Base-by-base conservation (phyloP, 2,113 vertebrate genomes). In the Gallinago jamesoni region DNA sequence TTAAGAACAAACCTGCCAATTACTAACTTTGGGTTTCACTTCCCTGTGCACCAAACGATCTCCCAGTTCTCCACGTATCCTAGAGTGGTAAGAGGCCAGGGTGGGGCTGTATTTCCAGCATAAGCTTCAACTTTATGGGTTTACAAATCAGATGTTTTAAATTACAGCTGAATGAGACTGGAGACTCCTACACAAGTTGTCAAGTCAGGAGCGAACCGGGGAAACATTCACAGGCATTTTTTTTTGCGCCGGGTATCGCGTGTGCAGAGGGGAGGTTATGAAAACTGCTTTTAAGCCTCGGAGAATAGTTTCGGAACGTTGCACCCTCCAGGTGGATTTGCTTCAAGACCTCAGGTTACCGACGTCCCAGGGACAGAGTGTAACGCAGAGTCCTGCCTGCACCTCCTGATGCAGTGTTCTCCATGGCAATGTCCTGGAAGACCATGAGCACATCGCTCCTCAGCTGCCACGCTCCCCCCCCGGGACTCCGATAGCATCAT, bases 61-160 rank as follows among this genome's bases (percentile, higher is more conserved):
- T 89, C 84, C 37, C 70, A 59, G 76, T 82, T 89, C 95, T 95
- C 87, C 84, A 69, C 5, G 1, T 74, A 83, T 57, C 64, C 96
- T 53, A 48, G 15, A 84, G 94, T 33, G 85, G 90, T 93, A 84
- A 85, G 74, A 70, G 91, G 69, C 75, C 81, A 93, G 95, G 94
- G 94, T 88, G 79, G 86, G 89, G 73, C 86, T 76, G 87, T 53
- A 76, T 81, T 92, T 90, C 91, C 93, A 91, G 95, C 80, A 81
- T 10, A 95, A 95, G 96, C 94, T 88, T 93, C 74, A 87, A n/a
- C 92, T 97, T 97, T 94, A 95, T 92, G 95, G 92, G 82, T 95
- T 96, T 96, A 96, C 84, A 88, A 87, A 97, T 96, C 96, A 95
- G 94, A 94, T 97, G 96, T 79, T 97, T 97, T 95, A 89, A 92